Evolutionary conservation across 2,113 vertebrate species (phyloP), one percentile per base, ranked within the genome.

Genomic region (Planiliza haematocheilus): DNA sequence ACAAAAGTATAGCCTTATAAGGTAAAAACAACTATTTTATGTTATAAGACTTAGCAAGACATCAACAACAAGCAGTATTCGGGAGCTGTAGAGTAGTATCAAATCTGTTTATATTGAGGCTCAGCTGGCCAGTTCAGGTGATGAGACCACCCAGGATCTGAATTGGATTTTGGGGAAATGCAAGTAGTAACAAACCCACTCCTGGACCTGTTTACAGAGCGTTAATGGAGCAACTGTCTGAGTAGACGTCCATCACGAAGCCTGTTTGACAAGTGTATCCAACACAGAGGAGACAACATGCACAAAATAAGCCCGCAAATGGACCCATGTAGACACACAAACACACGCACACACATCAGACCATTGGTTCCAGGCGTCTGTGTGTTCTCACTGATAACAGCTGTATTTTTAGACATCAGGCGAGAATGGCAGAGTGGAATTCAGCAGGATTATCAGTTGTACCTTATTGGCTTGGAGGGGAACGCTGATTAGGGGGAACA

Each of bases 331-430:
- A 46, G 20, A 55, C 59, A 70, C 17, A 68, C 45, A 58, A 36
- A 66, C 37, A 21, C 21, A 39, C 3, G 42, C 20, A 65, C 48
- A 55, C 0, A 8, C 36, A 64, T n/a, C 34, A 64, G 49, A 46
- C 17, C 62, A 17, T 7, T 34, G 45, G 43, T 73, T 50, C 7
- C 57, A 68, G 77, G 60, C 21, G 9, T 46, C 53, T 76, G 62
- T 63, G 74, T 70, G 76, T 67, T 73, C 62, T 72, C 37, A 65
- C 66, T 76, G 87, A 90, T 81, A 85, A 80, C 43, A 21, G 42
- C 63, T 77, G 74, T 89, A 91, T 90, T 91, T 90, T 80, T 88
- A 89, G 82, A 80, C 74, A 56, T 24, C n/a, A 75, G 81, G 30
- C 74, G 53, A 85, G 81, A 77, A 72, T 10, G 66, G 58, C 71